Evolutionary conservation across 2,797 vertebrate genomes (phyloP).

Genomic region (Sebastes kiyomatsui): DNA sequence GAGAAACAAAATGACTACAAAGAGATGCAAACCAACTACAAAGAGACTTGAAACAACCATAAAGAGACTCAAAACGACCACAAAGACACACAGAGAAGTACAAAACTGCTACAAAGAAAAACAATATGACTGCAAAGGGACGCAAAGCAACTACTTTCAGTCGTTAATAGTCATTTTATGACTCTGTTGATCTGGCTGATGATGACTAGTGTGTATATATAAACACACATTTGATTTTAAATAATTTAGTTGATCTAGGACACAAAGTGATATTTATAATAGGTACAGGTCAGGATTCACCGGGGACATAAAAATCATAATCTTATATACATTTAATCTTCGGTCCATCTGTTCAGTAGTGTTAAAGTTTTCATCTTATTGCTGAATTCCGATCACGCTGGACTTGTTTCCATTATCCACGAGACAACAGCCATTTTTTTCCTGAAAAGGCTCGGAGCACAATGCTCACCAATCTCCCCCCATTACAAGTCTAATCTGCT

Average conservation of each 20-base stretch:
- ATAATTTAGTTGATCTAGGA: background rate
- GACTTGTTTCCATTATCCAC: constrained; percentile 23
- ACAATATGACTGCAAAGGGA: background rate
- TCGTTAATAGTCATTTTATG: background rate
- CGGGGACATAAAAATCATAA: background rate
- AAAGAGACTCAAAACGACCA: background rate
- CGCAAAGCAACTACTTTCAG: background rate
- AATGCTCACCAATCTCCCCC: constrained; percentile 27
- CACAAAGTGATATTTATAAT: background rate
- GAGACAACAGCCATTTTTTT: constrained; percentile 19
- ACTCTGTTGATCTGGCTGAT: background rate
- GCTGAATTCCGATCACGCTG: constrained; percentile 15
- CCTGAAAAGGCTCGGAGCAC: background rate
- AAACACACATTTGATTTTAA: background rate
- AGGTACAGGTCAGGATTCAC: background rate
- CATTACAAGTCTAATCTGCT: constrained; percentile 59
- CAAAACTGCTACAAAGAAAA: background rate
- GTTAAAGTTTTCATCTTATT: constrained; percentile 1
- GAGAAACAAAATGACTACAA: background rate
- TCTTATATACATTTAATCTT: background rate
- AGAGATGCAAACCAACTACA: background rate
- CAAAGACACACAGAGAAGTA: background rate
- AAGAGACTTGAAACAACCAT: background rate
- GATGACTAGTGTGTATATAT: background rate
- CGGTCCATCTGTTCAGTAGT: constrained; percentile 8